Evolutionary conservation across 1,140 invertebrate species (phyloP).

Genomic region (Lutraria rhynchaena): DNA sequence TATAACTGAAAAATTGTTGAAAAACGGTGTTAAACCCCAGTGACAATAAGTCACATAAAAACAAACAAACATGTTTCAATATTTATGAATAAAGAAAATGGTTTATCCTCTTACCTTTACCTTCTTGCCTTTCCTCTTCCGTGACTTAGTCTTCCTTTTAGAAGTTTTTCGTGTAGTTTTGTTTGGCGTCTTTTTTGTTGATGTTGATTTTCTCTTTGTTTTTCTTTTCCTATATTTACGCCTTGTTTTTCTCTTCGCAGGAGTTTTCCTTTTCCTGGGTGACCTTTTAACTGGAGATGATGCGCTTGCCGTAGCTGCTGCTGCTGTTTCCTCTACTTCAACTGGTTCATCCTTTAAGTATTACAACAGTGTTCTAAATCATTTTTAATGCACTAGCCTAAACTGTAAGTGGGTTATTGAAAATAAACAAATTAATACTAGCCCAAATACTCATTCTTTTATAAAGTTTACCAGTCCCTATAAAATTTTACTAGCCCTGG

Average conservation of each 20-base stretch:
- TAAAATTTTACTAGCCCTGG: too few species aligned
- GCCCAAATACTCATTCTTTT: too few species aligned
- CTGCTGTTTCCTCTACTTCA: conserved; percentile 12
- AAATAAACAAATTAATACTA: too few species aligned
- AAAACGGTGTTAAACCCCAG: too few species aligned
- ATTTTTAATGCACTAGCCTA: too few species aligned
- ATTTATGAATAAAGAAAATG: too few species aligned
- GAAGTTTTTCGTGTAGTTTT: conserved; percentile 36
- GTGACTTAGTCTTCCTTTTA: conserved; percentile 64
- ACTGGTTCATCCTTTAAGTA: conserved; percentile 42
- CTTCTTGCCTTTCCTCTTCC: conserved; percentile 63
- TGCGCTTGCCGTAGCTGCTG: conserved; percentile 12
- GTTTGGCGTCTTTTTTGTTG: conserved; percentile 69
- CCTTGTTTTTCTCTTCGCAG: conserved; percentile 54
- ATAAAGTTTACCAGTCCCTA: too few species aligned
- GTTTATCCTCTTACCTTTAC: background rate
- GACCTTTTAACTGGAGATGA: conserved; percentile 55
- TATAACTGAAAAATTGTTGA: too few species aligned
- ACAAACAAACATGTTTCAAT: too few species aligned
- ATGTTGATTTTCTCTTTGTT: conserved; percentile 73
- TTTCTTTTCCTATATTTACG: conserved; percentile 51
- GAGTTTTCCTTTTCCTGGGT: conserved; percentile 60
- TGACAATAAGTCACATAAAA: too few species aligned
- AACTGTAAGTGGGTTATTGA: background rate
- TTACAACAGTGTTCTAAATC: conserved; percentile 4